Conservation (phyloP, 2,113 vertebrate genomes). For the Epinephelus moara region DNA sequence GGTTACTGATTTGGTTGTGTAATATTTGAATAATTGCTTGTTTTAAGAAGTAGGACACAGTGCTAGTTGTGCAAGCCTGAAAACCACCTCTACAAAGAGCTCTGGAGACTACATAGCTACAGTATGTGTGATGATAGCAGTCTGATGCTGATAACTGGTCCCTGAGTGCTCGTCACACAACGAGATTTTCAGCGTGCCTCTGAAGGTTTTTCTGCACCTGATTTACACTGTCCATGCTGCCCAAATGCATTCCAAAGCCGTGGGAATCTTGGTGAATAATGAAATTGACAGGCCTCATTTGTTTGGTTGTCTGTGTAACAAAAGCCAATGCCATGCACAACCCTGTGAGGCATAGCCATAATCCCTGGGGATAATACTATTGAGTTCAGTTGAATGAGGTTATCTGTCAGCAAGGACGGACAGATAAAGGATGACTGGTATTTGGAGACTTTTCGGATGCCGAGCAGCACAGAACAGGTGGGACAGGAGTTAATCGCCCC, state of each 20-base stretch:
- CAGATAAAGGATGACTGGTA: conserved; percentile 55
- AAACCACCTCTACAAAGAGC: neutral
- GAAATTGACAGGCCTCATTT: conserved; percentile 69
- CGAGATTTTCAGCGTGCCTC: conserved; percentile 38
- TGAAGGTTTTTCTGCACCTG: conserved; percentile 28
- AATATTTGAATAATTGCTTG: neutral
- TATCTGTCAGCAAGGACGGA: conserved; percentile 65
- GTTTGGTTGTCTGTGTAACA: conserved; percentile 59
- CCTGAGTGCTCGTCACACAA: conserved; percentile 28
- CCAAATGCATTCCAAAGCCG: conserved; percentile 25
- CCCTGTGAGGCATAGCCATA: conserved; percentile 48
- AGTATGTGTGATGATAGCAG: neutral
- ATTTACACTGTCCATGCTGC: conserved; percentile 50
- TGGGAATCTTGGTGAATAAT: conserved; percentile 52
- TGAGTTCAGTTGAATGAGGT: conserved; percentile 59
- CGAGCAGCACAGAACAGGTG: conserved; percentile 24
- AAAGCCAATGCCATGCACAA: conserved; percentile 46
- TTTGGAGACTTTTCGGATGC: conserved; percentile 56
- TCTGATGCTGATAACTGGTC: conserved; percentile 55
- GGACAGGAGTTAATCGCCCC: conserved; percentile 51
- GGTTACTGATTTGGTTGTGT: neutral
- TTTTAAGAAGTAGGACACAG: neutral
- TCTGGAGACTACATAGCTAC: neutral
- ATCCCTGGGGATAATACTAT: conserved; percentile 63
- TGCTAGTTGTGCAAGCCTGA: too few species aligned